These are phyloP conservation scores for Melanostoma scalare DNA, from an alignment of 2,888 invertebrate species.

Conservation along the genomic window DNA sequence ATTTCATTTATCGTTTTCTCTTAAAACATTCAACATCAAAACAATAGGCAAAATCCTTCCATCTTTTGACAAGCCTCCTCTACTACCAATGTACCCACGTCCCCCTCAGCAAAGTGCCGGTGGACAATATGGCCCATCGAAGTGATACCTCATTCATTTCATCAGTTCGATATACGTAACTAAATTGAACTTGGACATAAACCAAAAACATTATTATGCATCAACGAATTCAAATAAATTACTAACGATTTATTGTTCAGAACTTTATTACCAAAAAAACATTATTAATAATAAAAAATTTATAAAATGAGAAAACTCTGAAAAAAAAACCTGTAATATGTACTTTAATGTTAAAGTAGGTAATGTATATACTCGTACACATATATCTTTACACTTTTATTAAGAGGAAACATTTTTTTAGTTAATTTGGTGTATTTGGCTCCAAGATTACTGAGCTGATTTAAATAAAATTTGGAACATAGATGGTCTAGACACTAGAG, in stretches of 20 bases:
- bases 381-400: no score
- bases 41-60: conserved; percentile 80
- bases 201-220: conserved; percentile 32
- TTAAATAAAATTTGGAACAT: no score
- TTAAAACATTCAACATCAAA: background rate
- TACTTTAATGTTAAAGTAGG: no score
- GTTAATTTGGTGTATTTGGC: no score
- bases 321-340: no score
- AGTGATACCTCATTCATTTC: conserved; percentile 77
- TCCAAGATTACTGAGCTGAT: no score
- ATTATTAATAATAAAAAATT: no score
- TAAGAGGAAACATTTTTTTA: no score
- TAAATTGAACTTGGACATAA: conserved; percentile 51
- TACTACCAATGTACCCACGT: conserved; percentile 80
- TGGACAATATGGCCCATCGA: conserved; percentile 82
- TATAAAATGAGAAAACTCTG: no score
- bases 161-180: conserved; percentile 68
- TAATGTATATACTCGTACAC: no score
- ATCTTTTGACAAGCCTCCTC: conserved; percentile 80
- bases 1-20: conserved; percentile 5
- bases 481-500: no score
- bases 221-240: conserved; percentile 25
- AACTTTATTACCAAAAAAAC: conserved; percentile 60
- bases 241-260: conserved; percentile 69
- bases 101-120: conserved; percentile 83